phyloP scores from a whole-genome alignment of 2,888 invertebrate species.

The Cetonia aurata region DNA sequence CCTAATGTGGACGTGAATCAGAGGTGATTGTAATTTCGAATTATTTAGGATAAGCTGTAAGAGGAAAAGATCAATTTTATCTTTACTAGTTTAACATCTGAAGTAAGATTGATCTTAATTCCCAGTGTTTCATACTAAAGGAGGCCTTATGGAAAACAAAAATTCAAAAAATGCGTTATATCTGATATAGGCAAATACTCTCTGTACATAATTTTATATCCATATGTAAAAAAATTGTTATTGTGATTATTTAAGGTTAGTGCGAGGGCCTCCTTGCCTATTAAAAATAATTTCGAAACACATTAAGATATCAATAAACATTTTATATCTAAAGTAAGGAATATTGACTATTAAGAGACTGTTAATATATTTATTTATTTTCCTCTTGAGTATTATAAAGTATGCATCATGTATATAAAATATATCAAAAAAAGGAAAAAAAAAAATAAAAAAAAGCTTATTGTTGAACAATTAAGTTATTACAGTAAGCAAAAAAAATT shows the following conservation, averaged over 20 bases:
- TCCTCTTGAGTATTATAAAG: conserved; percentile 41
- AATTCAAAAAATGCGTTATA: not conserved
- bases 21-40: conserved; percentile 49
- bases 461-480: conserved; percentile 1
- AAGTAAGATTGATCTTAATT: conserved; percentile 11
- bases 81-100: not conserved
- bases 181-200: not conserved
- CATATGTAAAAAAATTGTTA: not conserved
- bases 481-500: conserved; percentile 53
- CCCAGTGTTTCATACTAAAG: not conserved
- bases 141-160: conserved; percentile 15
- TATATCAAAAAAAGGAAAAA: conserved; percentile 42
- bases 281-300: not conserved
- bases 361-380: conserved; percentile 39
- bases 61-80: conserved; percentile 4
- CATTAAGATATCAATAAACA: conserved; percentile 1
- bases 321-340: conserved; percentile 18
- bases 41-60: conserved; percentile 22
- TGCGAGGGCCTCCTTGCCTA: conserved; percentile 8
- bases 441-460: conserved; percentile 43
- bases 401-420: conserved; percentile 44
- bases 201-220: conserved; percentile 19
- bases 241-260: conserved; percentile 1
- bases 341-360: conserved; percentile 26
- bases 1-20: conserved; percentile 50